Evolutionary conservation across 2,888 invertebrate genomes (phyloP), one percentile per base, ranked within the genome.

Genomic region (Acanthopleura granulata): DNA sequence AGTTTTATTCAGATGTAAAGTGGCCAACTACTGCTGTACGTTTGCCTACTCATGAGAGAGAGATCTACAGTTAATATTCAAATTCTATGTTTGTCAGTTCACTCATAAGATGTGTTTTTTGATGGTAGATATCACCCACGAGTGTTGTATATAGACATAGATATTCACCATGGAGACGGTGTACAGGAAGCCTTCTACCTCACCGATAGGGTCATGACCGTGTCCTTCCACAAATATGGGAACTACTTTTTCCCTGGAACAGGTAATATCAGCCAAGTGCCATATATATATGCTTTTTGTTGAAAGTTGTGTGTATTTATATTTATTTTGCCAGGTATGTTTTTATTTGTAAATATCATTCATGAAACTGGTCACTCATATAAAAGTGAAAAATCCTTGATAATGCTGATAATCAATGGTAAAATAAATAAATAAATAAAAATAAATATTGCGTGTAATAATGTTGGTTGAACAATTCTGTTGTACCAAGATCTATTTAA

Each of bases 171-270:
- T 83, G 91, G 91, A 9, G 91, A 91, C 74, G 91, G 91, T 9
- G 98, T 99, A 0, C 98, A 99, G 91, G 99, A 98, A 91, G 98
- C 98, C 0, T 99, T 99, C 91, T 99, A 98, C 90, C 92, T 98
- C 6, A 98, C 98, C 0, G 98, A 99, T 89, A 92, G 99, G 78
- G 99, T 99, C 0, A 99, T 99, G 99, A 99, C 99, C 0, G 98
- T 99, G 0, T 98, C 98, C 70, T 99, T 99, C 90, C 99, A 99
- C 89, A 99, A 99, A 91, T 99, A 98, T 89, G 99, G 99, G 0
- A 97, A 97, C 87, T 96, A 95, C 87, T 99, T 98, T 91, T 99
- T 99, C 89, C 99, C 99, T 0, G 98, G 99, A 18, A 99, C 99
- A 0, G 99, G 92, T 91, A 40, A 40, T 3, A 40, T 3, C 40